Base-by-base conservation (phyloP, 2,113 vertebrate species). In the Crotalus viridis region DNA sequence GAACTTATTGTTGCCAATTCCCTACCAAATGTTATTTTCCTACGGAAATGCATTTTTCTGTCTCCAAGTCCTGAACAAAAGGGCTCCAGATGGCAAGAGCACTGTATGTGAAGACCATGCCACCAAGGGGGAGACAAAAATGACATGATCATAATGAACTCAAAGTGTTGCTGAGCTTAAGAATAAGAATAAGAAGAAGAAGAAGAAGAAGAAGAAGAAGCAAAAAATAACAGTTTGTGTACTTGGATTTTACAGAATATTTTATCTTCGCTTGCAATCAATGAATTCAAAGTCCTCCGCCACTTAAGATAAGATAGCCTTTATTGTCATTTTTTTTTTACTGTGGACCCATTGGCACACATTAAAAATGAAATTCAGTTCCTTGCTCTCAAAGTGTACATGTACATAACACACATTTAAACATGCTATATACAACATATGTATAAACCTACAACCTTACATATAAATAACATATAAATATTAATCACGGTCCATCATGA, bases 21-120 rank as follows among this genome's bases (percentile, higher is more conserved):
- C 91, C 94, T 95, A 95, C 95, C 97, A 97, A 97, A 93, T 89
- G 92, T 92, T 96, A 95, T n/a, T 95, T 90, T 92, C 90, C 85
- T 94, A 94, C 93, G 85, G 92, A 93, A 95, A 54, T 33, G 10
- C 61, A 95, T 95, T 96, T 93, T 94, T 88, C 92, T 95, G 93
- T 93, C 57, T 91, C 90, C 94, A 81, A 91, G 92, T 90, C 92
- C 92, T 90, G 92, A 95, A 95, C 91, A 96, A 95, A 93, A 95
- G 96, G 93, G 92, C 95, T 96, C 94, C 95, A 96, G 95, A 94
- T 96, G 94, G 94, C 64, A 95, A 91, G 88, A 69, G 59, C 55
- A 33, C 74, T 91, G 81, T 92, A 59, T 89, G 51, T 96, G 94
- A 95, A 97, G 92, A 92, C 59, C 93, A 64, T 86, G 51, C 92